Percentiles rank a stretch among this genome's conserved stretches.
These are phyloP conservation scores for Mormyrus iriodes DNA, from an alignment of 2,113 vertebrate genomes.

Conservation along the genomic window DNA sequence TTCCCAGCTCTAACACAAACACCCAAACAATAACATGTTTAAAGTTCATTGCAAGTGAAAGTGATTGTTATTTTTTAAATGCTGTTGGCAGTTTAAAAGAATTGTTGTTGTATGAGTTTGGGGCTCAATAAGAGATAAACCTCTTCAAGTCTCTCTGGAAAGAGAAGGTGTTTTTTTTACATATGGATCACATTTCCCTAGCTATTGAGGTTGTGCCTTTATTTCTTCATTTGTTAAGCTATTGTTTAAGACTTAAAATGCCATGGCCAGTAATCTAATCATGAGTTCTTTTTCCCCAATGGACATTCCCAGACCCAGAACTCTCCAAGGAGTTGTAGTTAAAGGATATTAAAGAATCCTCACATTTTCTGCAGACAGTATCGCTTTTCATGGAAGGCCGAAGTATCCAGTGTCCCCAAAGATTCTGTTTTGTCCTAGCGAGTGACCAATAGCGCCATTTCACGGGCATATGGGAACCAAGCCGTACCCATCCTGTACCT, in stretches of 20 bases:
- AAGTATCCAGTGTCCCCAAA: not conserved
- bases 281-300: slow-evolving; percentile 36
- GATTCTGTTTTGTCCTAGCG: slow-evolving; percentile 20
- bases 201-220: slow-evolving; percentile 49
- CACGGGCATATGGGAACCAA: not conserved
- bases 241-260: slow-evolving; percentile 64
- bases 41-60: not conserved
- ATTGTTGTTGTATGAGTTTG: slow-evolving; percentile 1
- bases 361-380: slow-evolving; percentile 54
- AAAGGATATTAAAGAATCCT: slow-evolving; percentile 60
- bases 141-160: slow-evolving; percentile 16
- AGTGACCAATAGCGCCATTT: slow-evolving; percentile 25
- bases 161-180: slow-evolving; percentile 24
- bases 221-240: slow-evolving; percentile 46
- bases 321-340: slow-evolving; percentile 59
- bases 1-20: not conserved
- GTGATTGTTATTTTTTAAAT: not conserved
- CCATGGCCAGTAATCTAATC: slow-evolving; percentile 68
- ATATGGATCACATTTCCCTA: slow-evolving; percentile 30
- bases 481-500: not conserved
- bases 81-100: not conserved
- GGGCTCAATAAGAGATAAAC: slow-evolving; percentile 21
- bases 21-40: not conserved
- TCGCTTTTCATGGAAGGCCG: slow-evolving; percentile 44
- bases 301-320: slow-evolving; percentile 51